Base-by-base conservation (phyloP, 2,888 invertebrate genomes). In the Lapara coniferarum region DNA sequence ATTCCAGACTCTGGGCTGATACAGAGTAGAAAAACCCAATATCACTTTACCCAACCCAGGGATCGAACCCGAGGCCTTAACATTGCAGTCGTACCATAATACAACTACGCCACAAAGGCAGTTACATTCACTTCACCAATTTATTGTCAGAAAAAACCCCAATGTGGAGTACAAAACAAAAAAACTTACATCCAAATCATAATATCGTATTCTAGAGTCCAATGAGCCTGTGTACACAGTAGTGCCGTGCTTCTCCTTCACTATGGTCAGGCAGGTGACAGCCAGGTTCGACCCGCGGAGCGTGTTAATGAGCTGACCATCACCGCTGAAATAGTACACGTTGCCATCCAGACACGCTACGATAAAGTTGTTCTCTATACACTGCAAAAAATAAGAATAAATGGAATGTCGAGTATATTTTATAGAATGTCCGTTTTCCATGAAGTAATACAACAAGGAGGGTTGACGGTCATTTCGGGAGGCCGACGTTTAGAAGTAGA, bases 291-390 rank as follows among this genome's bases (percentile, higher is more conserved):
- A 95, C 6, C 95, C 95, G 67, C 94, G 87, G 68, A 95, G 87
- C n/a, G 94, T 94, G 72, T 93, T 91, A 63, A 95, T 77, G 57
- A 95, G 87, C 70, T 92, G 91, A 5, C 95, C 95, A 19, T 95
- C 94, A 10, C 93, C 85, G 76, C 92, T 93, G 81, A 95, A 95
- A 82, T 95, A 94, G 81, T 95, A 95, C 66, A 96, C 93, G 74
- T 94, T 94, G 69, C 96, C 96, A 75, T 95, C 95, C 71, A 96
- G 93, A 70, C 95, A 95, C 0, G 95, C 96, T 0, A 95, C 95
- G 75, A 96, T 82, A 83, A 96, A 94, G 69, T 94, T 93, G 75
- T 94, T 92, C 58, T 94, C 94, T 73, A 95, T 88, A 72, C 95
- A 93, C 96, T 96, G 89, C 8, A 44, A 68, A 70, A 67, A 10